These are phyloP conservation scores for Helicoverpa assulta DNA, from an alignment of 2,888 invertebrate genomes.

Conservation along the genomic window DNA sequence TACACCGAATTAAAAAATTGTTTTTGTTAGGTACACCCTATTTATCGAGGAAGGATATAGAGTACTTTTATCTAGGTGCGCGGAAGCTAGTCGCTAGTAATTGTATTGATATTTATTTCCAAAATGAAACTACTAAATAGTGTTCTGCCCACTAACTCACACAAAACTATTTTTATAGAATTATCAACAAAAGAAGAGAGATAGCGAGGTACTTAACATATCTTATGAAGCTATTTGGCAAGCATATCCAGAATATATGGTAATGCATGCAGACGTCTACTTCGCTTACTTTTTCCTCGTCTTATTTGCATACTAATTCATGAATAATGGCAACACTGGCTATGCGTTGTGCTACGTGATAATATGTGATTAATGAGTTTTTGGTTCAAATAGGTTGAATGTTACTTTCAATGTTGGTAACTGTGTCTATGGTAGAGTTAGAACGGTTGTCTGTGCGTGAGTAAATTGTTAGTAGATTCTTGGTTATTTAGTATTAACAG, in stretches of 20 bases:
- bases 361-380: constrained; percentile 15
- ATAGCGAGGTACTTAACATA: background rate
- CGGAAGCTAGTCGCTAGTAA: no score
- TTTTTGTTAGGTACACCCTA: no score
- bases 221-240: background rate
- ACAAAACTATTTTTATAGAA: background rate
- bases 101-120: no score
- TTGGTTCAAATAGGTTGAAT: constrained; percentile 14
- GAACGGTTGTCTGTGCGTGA: no score
- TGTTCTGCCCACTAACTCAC: no score
- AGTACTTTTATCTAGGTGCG: no score
- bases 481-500: no score
- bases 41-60: no score
- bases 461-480: no score
- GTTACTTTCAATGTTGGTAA: background rate
- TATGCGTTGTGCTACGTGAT: constrained; percentile 8
- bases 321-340: constrained; percentile 22
- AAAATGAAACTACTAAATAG: no score
- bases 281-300: constrained; percentile 13
- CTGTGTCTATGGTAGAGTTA: no score
- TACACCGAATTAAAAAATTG: no score
- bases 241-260: background rate
- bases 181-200: background rate
- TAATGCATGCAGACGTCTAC: constrained; percentile 15
- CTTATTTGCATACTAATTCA: constrained; percentile 31